Evolutionary conservation across 1,140 invertebrate genomes (phyloP), one percentile per base, ranked within the genome.

Genomic region (Hetaerina americana): DNA sequence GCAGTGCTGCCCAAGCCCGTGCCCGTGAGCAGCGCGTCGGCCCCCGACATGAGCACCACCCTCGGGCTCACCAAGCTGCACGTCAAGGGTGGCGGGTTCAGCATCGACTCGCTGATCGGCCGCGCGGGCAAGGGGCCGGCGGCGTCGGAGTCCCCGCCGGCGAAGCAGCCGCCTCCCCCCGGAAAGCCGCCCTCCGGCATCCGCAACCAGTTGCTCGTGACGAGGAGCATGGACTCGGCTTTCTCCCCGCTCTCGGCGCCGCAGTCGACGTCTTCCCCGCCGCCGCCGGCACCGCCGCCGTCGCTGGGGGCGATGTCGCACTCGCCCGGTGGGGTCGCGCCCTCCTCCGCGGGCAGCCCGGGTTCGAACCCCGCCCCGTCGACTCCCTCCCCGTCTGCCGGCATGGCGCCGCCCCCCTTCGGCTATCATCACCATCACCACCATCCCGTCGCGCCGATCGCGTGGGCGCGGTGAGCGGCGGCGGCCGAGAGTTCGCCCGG

Each of bases 81-180:
- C 26, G 79, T 80, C 27, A 81, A 81, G 74, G 81, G 80, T 68
- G 76, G 81, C 27, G 84, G 81, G 72, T 85, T 85, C 75, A 84
- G 82, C 74, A 84, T 83, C 76, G 82, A 85, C 74, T 81, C 84
- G 0, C 78, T 85, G 5, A 84, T 85, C 71, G 84, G 84, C 24
- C 84, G 83, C 73, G 79, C 31, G 6, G 10, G 40, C 2, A 2
- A n/a, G 1, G 10, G 40, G 40, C 15, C 3, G 40, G 10, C 15
- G 2, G 15, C 15, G 3, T 57, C 40, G 22, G 40, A 40, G 31
- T 40, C 31, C 6, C 31, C 31, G 6, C 6, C 31, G 31, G 31
- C 6, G 31, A 40, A 40, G 31, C 31, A 40, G 31, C 18, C 31
- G 6, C 6, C 18, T 18, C 6, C 18, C 31, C 31, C 31, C 31